These are phyloP conservation scores for Ranitomeya variabilis DNA, from an alignment of 2,113 vertebrate species.

Conservation along the genomic window DNA sequence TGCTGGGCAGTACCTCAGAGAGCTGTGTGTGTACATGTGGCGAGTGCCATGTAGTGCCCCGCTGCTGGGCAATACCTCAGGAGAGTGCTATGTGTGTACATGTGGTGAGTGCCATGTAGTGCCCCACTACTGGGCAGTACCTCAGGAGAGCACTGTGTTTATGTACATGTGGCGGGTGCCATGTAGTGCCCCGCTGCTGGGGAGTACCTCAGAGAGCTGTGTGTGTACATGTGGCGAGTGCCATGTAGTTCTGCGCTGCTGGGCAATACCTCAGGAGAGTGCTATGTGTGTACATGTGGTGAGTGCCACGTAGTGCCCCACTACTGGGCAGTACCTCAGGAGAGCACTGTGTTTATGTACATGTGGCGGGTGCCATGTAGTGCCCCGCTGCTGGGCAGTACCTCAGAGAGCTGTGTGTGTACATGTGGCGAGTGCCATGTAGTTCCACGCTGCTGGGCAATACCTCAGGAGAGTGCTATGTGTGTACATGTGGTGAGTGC, in stretches of 20 bases:
- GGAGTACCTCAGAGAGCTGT: background rate
- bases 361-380: too few species aligned
- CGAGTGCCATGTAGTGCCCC: too few species aligned
- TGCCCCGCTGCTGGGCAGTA: background rate
- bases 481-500: background rate
- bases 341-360: background rate
- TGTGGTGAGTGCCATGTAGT: too few species aligned
- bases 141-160: background rate
- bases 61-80: background rate
- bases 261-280: background rate
- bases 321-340: background rate
- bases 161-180: too few species aligned
- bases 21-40: background rate
- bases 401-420: background rate
- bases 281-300: background rate
- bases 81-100: background rate
- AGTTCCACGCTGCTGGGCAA: background rate
- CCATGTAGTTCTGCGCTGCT: too few species aligned
- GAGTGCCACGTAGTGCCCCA: too few species aligned
- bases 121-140: background rate
- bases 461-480: background rate
- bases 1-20: background rate
- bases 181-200: background rate
- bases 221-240: background rate
- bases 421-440: too few species aligned